These are phyloP conservation scores for Sternarchorhynchus goeldii DNA, from an alignment of 2,797 vertebrate species.

Conservation along the genomic window DNA sequence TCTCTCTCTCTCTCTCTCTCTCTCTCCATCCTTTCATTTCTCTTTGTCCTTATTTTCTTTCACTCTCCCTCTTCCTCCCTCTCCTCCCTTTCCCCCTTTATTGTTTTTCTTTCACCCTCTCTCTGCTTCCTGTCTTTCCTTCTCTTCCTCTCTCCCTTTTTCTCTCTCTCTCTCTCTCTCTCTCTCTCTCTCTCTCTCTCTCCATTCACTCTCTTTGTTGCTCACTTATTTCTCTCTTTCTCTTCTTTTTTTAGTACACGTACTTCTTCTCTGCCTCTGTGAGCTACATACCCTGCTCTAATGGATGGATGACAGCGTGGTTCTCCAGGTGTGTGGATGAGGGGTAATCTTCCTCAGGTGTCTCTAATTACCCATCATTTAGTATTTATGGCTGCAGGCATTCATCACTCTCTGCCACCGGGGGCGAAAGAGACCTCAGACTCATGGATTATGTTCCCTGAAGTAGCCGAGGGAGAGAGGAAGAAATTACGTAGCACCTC, in stretches of 20 bases:
- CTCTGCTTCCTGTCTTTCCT: constrained; percentile 5
- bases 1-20: constrained; percentile 10
- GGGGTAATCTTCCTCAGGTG: constrained; percentile 71
- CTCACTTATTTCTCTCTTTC: constrained; percentile 29
- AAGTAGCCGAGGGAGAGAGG: not conserved
- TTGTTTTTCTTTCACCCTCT: constrained; percentile 18
- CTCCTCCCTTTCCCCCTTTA: constrained; percentile 30
- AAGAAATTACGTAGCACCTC: not conserved
- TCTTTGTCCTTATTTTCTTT: constrained; percentile 11
- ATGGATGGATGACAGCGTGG: constrained; percentile 56
- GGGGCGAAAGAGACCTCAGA: constrained; percentile 46
- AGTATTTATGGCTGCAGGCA: constrained; percentile 70
- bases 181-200: constrained; percentile 33
- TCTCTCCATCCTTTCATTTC: constrained; percentile 33
- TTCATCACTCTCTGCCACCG: constrained; percentile 64
- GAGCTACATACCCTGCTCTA: constrained; percentile 43
- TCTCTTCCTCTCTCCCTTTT: not conserved
- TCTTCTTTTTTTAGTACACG: constrained; percentile 2
- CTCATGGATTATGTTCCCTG: constrained; percentile 55
- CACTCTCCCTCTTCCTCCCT: constrained; percentile 24
- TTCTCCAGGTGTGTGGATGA: constrained; percentile 64
- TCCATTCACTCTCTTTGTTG: constrained; percentile 33
- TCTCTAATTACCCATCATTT: constrained; percentile 75
- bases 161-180: constrained; percentile 4
- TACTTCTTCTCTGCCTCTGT: constrained; percentile 15